A percentile compares a stretch with the other conserved stretches of the same genome.
phyloP scores from a whole-genome alignment of 2,113 vertebrate genomes.

The Thunnus maccoyii region DNA sequence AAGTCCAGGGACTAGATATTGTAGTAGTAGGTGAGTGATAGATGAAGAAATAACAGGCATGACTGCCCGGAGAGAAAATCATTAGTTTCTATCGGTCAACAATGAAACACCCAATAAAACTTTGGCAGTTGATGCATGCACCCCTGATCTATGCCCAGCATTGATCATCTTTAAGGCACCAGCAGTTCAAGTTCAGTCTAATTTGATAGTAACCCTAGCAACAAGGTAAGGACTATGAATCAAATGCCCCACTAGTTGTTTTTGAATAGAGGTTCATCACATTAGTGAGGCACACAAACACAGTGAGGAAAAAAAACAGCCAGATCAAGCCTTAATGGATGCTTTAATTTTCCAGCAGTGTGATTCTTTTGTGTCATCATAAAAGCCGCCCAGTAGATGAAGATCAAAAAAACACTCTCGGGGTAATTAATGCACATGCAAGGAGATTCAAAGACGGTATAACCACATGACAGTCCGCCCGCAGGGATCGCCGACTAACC shows the following conservation, averaged over 20 bases:
- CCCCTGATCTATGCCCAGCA: constrained; percentile 33
- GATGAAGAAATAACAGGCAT: constrained; percentile 14
- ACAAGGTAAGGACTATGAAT: constrained; percentile 42
- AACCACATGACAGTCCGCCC: constrained; percentile 18
- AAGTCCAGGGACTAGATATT: not conserved
- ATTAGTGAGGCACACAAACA: constrained; percentile 39
- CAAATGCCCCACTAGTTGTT: constrained; percentile 30
- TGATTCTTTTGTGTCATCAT: constrained; percentile 56
- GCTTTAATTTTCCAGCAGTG: constrained; percentile 46
- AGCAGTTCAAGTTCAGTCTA: constrained; percentile 32
- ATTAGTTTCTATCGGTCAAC: not conserved
- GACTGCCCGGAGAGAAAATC: constrained; percentile 28
- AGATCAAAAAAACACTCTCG: constrained; percentile 42
- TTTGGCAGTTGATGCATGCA: constrained; percentile 6
- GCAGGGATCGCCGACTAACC: constrained; percentile 1
- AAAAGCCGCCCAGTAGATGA: constrained; percentile 44
- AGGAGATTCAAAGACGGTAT: constrained; percentile 37
- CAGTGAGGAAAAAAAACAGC: not conserved
- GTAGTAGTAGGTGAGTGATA: constrained; percentile 13
- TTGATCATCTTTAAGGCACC: constrained; percentile 31
- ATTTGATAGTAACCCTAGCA: constrained; percentile 55
- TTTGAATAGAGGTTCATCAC: constrained; percentile 41
- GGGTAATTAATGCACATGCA: constrained; percentile 48
- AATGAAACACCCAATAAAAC: constrained; percentile 26
- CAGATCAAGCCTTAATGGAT: constrained; percentile 51